Evolutionary conservation across 2,797 vertebrate genomes (phyloP), one percentile per base, ranked within the genome.

Genomic region (Poecilia velifera): DNA sequence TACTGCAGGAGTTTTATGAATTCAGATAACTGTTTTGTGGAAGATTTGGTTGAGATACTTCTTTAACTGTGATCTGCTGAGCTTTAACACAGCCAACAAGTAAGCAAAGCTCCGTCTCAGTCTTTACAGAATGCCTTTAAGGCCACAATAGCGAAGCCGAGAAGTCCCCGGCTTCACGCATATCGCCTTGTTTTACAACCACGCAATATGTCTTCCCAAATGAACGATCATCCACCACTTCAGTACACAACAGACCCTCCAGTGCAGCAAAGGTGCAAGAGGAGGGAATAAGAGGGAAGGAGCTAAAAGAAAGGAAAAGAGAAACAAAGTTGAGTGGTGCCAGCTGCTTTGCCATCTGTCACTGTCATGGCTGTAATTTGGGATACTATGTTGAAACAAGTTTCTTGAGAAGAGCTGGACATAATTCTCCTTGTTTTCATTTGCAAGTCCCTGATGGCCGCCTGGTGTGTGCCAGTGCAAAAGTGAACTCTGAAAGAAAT

Each of bases 301-400:
- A 83, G 83, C 68, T 75, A 74, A 89, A 81, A 83, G 78, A 90
- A 86, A 77, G 86, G 85, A 90, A 89, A 90, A 94, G 91, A 91
- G 93, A 93, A 94, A 93, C 88, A 90, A 62, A 92, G 92, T 94
- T 93, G 94, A 96, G 92, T 87, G 91, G 89, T 93, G 93, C 94
- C 95, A 95, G 95, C 94, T 96, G 96, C 95, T 94, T 90, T 91
- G 90, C 95, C 96, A 96, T 96, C 96, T 96, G 96, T 96, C 95
- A 95, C 91, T 94, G 94, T 95, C 94, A 93, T 86, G 92, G 91
- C 89, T 91, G 85, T 79, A 89, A 91, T 92, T 94, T 85, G 90
- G 92, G 94, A 95, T 94, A 72, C 53, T 18, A 94, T 93, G 92
- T 94, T 89, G 85, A 94, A 94, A 91, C 88, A 92, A 94, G 93